These are phyloP conservation scores for Lepidurus couesii DNA, from an alignment of 1,140 invertebrate species.

Conservation along the genomic window DNA sequence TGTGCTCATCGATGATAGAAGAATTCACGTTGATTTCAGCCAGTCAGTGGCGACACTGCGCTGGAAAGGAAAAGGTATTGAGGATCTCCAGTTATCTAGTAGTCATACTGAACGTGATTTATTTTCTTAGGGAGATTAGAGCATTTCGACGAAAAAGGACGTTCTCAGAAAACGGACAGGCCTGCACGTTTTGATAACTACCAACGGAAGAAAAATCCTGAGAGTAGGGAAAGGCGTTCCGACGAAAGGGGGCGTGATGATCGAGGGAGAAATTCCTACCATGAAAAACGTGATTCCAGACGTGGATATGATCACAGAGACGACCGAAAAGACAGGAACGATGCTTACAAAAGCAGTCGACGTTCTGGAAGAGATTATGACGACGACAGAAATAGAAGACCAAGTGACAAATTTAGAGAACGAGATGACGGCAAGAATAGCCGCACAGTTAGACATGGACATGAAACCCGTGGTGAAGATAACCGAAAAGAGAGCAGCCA, in stretches of 20 bases:
- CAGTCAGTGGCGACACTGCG: constrained; percentile 92
- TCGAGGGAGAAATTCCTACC: background rate
- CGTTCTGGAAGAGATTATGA: background rate
- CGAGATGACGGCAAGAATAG: background rate
- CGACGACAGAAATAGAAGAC: background rate
- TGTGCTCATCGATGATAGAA: constrained; percentile 94
- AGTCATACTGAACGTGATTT: background rate
- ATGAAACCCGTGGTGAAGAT: background rate
- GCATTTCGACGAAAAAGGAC: constrained; percentile 32
- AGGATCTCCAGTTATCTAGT: background rate
- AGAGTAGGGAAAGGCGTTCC: background rate
- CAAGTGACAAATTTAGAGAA: background rate
- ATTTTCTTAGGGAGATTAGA: background rate
- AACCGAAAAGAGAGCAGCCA: background rate
- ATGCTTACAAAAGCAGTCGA: background rate
- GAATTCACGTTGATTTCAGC: constrained; percentile 99
- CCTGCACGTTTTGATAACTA: background rate
- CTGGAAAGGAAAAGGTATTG: constrained; percentile 69
- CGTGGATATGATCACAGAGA: background rate
- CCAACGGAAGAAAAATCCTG: background rate
- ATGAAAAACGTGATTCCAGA: background rate
- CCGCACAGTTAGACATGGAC: background rate
- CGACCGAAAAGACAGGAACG: background rate
- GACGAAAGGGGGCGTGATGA: background rate
- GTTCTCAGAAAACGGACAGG: background rate